Conservation (phyloP, 2,113 vertebrate genomes). For the Poecilia latipinna region DNA sequence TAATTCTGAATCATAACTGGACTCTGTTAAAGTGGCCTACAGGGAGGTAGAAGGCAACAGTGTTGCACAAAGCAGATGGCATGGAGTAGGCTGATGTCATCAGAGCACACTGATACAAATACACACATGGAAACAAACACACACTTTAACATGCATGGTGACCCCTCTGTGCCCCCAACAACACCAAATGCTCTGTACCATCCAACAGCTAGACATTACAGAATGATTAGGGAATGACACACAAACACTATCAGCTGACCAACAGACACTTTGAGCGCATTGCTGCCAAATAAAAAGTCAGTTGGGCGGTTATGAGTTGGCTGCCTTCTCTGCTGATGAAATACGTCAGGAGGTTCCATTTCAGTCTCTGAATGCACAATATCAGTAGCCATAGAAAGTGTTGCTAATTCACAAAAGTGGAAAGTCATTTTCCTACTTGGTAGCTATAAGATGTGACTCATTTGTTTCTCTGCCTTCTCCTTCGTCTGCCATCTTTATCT, state of each 20-base stretch:
- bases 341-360: background rate
- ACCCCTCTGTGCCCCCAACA: conserved; percentile 14
- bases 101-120: conserved; percentile 12
- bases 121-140: background rate
- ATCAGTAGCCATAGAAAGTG: background rate
- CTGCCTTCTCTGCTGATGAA: background rate
- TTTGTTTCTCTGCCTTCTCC: background rate
- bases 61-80: conserved; percentile 50
- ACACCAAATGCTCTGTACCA: conserved; percentile 10
- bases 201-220: conserved; percentile 24
- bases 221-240: conserved; percentile 14
- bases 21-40: conserved; percentile 15
- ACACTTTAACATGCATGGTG: background rate
- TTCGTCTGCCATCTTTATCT: too few relatives aligned
- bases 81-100: conserved; percentile 22
- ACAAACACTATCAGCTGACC: background rate
- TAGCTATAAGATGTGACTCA: conserved; percentile 14
- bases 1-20: conserved; percentile 50
- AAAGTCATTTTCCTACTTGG: background rate
- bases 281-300: conserved; percentile 3
- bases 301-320: background rate
- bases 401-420: conserved; percentile 9
- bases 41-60: conserved; percentile 26
- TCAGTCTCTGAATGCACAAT: background rate
- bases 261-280: conserved; percentile 13